These are phyloP conservation scores for Sabatieria punctata DNA, from an alignment of 2,888 invertebrate genomes.

Conservation along the genomic window DNA sequence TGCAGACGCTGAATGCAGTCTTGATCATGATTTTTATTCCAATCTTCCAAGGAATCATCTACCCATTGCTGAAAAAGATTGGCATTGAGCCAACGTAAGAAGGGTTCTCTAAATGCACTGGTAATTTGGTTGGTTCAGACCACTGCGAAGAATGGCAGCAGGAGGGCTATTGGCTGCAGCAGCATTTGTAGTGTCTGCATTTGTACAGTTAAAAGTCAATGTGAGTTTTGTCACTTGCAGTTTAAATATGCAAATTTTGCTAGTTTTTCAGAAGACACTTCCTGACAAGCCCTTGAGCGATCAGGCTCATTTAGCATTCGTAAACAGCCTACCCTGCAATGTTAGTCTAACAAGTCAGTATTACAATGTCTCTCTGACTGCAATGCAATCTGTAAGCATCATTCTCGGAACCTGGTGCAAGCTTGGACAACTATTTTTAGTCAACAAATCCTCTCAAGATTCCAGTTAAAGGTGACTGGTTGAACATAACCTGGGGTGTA, in stretches of 20 bases:
- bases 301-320: conserved; percentile 42
- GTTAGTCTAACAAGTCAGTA: conserved; percentile 36
- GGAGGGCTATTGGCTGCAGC: conserved; percentile 69
- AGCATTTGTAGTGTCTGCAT: conserved; percentile 69
- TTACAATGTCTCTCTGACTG: too few relatives aligned
- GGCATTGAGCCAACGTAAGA: conserved; percentile 16
- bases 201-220: conserved; percentile 39
- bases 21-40: conserved; percentile 37
- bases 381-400: too few relatives aligned
- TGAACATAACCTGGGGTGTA: too few relatives aligned
- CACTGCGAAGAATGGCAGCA: conserved; percentile 64
- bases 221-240: too few relatives aligned
- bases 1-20: conserved; percentile 30
- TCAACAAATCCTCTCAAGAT: too few relatives aligned
- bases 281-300: conserved; percentile 33
- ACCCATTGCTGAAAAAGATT: conserved; percentile 14
- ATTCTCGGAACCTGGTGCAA: too few relatives aligned
- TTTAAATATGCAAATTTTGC: too few relatives aligned
- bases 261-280: conserved; percentile 35
- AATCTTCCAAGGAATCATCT: conserved; percentile 34
- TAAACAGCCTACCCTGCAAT: conserved; percentile 48
- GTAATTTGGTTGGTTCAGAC: too few relatives aligned
- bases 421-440: too few relatives aligned
- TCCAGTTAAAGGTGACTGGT: too few relatives aligned
- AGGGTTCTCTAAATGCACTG: too few relatives aligned